phyloP scores from a whole-genome alignment of 2,797 vertebrate genomes.

The Okamejei kenojei region DNA sequence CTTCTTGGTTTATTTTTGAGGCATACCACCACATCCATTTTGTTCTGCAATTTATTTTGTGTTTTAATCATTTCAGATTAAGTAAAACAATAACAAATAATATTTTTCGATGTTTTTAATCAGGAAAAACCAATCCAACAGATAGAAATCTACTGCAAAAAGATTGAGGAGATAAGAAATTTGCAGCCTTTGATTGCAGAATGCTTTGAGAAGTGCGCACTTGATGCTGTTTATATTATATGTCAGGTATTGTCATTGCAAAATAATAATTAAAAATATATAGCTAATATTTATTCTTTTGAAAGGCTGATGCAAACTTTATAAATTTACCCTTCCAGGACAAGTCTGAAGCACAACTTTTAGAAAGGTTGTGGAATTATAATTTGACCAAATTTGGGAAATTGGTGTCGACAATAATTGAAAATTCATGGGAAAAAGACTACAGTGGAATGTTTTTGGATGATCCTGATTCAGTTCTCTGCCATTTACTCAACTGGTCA shows the following conservation, averaged over 20 bases:
- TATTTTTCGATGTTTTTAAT: background rate
- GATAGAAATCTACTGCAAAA: slow-evolving; percentile 65
- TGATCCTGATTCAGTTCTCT: slow-evolving; percentile 57
- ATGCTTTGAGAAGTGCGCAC: slow-evolving; percentile 70
- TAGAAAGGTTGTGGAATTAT: slow-evolving; percentile 38
- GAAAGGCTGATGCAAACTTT: background rate
- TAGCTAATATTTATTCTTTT: background rate
- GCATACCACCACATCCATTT: background rate
- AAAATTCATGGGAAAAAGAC: slow-evolving; percentile 77
- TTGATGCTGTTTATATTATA: slow-evolving; percentile 68
- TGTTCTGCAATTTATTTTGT: background rate
- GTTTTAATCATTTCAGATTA: background rate
- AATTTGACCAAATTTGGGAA: slow-evolving; percentile 60
- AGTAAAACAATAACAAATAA: background rate
- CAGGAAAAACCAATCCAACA: slow-evolving; percentile 64
- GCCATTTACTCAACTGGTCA: slow-evolving; percentile 68
- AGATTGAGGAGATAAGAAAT: background rate
- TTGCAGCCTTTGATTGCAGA: slow-evolving; percentile 52
- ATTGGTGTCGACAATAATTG: slow-evolving; percentile 73
- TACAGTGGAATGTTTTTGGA: slow-evolving; percentile 21
- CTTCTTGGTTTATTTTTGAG: background rate
- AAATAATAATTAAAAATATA: background rate
- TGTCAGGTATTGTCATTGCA: slow-evolving; percentile 66
- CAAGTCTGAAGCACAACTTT: slow-evolving; percentile 49
- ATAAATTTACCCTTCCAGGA: slow-evolving; percentile 44